Evolutionary conservation across 2,113 vertebrate genomes (phyloP), one percentile per base, ranked within the genome.

Genomic region (Tursiops truncatus): DNA sequence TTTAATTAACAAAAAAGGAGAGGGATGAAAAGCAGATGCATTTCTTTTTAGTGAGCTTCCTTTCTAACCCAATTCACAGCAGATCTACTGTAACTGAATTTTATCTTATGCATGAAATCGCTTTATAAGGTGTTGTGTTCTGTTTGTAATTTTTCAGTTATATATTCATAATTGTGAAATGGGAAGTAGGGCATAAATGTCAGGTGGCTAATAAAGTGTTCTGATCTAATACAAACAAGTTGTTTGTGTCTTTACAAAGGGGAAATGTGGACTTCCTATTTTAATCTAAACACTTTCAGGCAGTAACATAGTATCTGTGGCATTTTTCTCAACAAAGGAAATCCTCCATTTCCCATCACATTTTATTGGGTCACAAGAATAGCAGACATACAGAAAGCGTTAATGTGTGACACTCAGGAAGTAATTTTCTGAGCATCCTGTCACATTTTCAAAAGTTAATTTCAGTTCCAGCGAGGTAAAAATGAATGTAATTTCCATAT

Each of bases 231-330:
- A 58, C 60, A 94, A 94, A 97, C 92, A 98, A 31, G 89, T 97
- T 98, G 98, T 98, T 98, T 98, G 97, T 88, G 85, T 97, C 98
- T 96, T 98, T 53, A 67, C 97, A 89, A 77, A 96, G 95, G 98
- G 98, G 98, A 99, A 98, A 95, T 85, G 82, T 93, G 98, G 96
- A 95, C 95, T 99, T 99, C 98, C 99, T 98, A 96, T 97, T 97
- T 90, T 96, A 97, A 98, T 96, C 98, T 97, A 96, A 98, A 98
- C 92, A 97, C 93, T 97, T 97, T 92, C 79, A 95, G 97, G 92
- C 90, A 94, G 97, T 98, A 97, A 96, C 96, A 90, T 94, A 94
- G 95, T 97, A 89, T 10, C 1, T 93, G 94, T 89, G 93, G 62
- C 93, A 96, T 97, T 97, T 94, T 96, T 98, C 95, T 97, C 98